Evolutionary conservation across 2,797 vertebrate species (phyloP).

Genomic region (Sebastes umbrosus): DNA sequence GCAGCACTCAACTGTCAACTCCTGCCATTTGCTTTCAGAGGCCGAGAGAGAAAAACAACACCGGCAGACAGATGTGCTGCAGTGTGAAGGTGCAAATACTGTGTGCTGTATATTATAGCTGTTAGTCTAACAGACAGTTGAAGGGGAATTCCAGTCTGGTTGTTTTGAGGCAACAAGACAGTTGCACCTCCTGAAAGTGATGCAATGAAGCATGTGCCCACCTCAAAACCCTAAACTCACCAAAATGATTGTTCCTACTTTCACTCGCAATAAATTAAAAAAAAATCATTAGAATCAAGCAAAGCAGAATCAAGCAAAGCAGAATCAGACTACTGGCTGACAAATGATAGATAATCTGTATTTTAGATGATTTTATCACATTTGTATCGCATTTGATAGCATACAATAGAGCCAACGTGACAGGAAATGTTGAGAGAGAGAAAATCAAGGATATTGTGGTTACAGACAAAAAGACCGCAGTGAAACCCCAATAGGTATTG

Average conservation of each 20-base stretch:
- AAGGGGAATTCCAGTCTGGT: conserved; percentile 43
- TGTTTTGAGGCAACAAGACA: conserved; percentile 2
- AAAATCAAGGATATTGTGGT: not conserved
- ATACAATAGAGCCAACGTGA: not conserved
- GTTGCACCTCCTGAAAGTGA: not conserved
- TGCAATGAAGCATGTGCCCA: not conserved
- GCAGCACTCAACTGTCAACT: conserved; percentile 6
- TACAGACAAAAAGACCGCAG: not conserved
- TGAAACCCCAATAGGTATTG: not conserved
- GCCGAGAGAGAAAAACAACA: not conserved
- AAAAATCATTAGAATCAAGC: not conserved
- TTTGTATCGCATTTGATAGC: not conserved
- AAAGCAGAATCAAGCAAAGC: not conserved
- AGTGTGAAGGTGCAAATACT: conserved; percentile 8
- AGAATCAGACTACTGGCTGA: not conserved
- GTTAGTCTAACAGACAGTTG: not conserved
- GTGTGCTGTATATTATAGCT: not conserved
- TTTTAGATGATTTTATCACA: not conserved
- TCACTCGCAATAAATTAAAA: not conserved
- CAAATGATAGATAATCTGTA: not conserved
- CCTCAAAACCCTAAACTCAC: not conserved
- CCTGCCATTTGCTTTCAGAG: conserved; percentile 29
- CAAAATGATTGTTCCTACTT: not conserved
- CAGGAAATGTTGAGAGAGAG: not conserved
- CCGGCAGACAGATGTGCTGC: conserved; percentile 3